Percentiles rank a stretch among this genome's conserved stretches.
phyloP scores from a whole-genome alignment of 1,140 invertebrate genomes.

The Eulimnadia texana region DNA sequence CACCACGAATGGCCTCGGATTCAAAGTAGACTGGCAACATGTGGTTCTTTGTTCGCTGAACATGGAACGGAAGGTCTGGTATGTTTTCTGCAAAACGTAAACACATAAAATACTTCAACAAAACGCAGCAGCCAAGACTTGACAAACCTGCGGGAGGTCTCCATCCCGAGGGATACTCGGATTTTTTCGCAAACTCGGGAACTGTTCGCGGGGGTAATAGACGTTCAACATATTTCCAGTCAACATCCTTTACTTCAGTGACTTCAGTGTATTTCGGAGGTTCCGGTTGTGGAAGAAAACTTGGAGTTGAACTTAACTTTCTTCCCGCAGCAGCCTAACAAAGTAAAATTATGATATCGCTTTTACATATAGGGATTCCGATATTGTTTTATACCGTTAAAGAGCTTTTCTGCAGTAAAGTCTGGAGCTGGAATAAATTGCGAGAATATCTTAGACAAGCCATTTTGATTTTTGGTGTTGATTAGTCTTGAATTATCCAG shows the following conservation, averaged over 20 bases:
- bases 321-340: neutral
- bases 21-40: conserved; percentile 22
- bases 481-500: neutral
- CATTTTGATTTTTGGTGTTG: neutral
- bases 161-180: neutral
- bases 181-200: neutral
- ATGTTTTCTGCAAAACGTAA: conserved; percentile 9
- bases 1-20: conserved; percentile 9
- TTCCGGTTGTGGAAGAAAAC: neutral
- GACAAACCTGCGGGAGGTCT: neutral
- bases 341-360: too few relatives aligned
- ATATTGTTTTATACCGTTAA: neutral
- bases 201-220: neutral
- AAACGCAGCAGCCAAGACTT: neutral
- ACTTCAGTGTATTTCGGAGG: neutral
- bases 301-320: neutral
- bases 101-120: neutral
- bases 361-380: too few relatives aligned
- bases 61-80: conserved; percentile 21
- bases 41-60: conserved; percentile 20
- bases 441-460: neutral
- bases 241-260: neutral
- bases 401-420: neutral
- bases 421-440: neutral
- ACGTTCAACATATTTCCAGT: neutral